Evolutionary conservation across 2,113 vertebrate species (phyloP), one percentile per base, ranked within the genome.

Genomic region (Sylvia atricapilla): DNA sequence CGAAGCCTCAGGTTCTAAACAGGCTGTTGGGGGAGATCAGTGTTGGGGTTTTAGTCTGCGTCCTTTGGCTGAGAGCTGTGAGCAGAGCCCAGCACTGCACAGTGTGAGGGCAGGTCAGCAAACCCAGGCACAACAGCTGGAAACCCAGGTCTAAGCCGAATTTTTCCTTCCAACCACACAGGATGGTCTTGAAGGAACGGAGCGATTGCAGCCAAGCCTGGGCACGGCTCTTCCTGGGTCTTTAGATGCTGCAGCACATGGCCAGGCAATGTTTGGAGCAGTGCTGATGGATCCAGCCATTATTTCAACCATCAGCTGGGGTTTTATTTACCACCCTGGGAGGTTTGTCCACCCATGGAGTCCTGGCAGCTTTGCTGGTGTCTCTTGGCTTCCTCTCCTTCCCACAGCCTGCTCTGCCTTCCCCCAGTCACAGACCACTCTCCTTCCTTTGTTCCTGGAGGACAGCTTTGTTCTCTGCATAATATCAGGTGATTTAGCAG

Each of bases 21-120:
- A 2, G 0, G 3, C 64, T 7, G 35, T 0, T 35, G 62, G 49
- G 35, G 75, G 8, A 47, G 60, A 43, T 5, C 2, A 1, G 56
- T 0, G 15, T 0, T 0, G 4, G 67, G 66, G 66, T 18, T 86
- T 46, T 7, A 24, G 27, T 31, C 3, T 7, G 67, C 0, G 6
- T 6, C 4, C 0, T 7, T 18, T 27, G 6, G 4, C 39, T 2
- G 21, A 41, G 52, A 39, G 52, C 47, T 2, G 21, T 41, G 52
- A 39, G 52, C 47, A 49, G 13, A 49, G 47, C 7, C 52, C 0
- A 0, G 64, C 44, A 10, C 4, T 7, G 6, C 30, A 15, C 59
- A 58, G 50, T 0, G 0, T 1, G 4, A 47, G 33, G 17, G n/a
- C 27, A 44, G 27, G 15, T 1, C 37, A 30, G 67, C 67, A 76